These are phyloP conservation scores for Papilio aristodemus DNA, from an alignment of 1,140 invertebrate genomes.

Conservation along the genomic window DNA sequence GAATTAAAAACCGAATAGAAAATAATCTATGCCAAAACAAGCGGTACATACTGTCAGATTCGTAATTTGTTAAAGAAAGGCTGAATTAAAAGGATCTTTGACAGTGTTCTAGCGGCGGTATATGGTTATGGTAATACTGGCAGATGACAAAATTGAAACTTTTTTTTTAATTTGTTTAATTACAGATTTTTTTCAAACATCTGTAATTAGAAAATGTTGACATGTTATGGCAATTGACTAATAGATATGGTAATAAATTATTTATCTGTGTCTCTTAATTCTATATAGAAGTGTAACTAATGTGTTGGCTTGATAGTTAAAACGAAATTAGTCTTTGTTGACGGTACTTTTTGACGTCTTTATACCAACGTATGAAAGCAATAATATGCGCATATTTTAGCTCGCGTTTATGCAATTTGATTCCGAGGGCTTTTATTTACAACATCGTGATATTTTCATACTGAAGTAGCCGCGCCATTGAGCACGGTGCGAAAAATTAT, in stretches of 20 bases:
- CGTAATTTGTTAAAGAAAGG: not conserved
- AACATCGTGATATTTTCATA: slow-evolving; percentile 59
- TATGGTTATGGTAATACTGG: too few relatives aligned
- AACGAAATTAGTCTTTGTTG: slow-evolving; percentile 37
- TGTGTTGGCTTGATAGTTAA: not conserved
- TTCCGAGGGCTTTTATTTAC: slow-evolving; percentile 61
- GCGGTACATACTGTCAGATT: too few relatives aligned
- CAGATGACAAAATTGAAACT: too few relatives aligned
- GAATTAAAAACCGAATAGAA: not conserved
- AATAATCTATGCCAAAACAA: not conserved
- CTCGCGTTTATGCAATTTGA: slow-evolving; percentile 64
- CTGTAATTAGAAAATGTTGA: too few relatives aligned
- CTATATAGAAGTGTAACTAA: too few relatives aligned
- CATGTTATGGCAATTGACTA: too few relatives aligned
- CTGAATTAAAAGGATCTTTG: not conserved
- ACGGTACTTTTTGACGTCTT: slow-evolving; percentile 67
- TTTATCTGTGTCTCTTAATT: too few relatives aligned
- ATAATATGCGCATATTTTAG: slow-evolving; percentile 74
- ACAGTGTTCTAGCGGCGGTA: too few relatives aligned
- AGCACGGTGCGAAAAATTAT: slow-evolving; percentile 58
- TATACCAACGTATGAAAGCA: slow-evolving; percentile 65
- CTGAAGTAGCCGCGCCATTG: slow-evolving; percentile 68
- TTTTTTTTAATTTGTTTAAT: too few relatives aligned
- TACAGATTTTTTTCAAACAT: too few relatives aligned
- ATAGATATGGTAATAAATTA: too few relatives aligned